Conservation (phyloP, 2,888 invertebrate genomes). For the Macrophya annulata region DNA sequence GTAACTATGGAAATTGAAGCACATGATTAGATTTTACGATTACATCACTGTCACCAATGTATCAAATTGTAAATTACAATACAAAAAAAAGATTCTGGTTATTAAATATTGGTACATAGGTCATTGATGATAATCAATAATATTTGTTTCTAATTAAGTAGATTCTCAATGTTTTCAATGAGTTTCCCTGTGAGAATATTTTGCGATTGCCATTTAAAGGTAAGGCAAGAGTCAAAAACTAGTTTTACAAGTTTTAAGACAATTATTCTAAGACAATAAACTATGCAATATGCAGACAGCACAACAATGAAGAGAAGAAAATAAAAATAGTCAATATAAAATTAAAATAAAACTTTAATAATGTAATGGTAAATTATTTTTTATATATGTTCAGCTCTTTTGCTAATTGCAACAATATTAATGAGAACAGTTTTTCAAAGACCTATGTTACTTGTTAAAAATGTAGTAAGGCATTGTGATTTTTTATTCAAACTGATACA, state of each 20-base stretch:
- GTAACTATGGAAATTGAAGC: slow-evolving; percentile 13
- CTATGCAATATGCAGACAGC: neutral
- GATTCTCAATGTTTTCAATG: neutral
- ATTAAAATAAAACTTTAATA: neutral
- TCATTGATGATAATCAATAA: neutral
- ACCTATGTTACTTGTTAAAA: slow-evolving; percentile 6
- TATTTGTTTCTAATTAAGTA: neutral
- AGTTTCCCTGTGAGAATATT: neutral
- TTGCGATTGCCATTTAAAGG: neutral
- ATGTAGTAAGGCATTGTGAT: slow-evolving; percentile 14
- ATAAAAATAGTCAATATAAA: neutral
- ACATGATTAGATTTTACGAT: neutral
- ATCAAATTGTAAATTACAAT: slow-evolving; percentile 22
- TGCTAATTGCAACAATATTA: neutral
- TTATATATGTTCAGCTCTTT: neutral
- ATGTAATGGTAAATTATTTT: neutral
- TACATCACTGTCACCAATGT: neutral
- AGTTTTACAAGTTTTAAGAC: neutral
- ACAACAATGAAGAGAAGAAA: neutral
- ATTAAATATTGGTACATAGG: neutral
- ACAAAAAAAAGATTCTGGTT: neutral
- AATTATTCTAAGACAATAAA: slow-evolving; percentile 11
- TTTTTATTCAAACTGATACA: neutral
- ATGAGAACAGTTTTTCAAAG: neutral
- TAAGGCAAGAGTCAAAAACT: slow-evolving; percentile 34